Base-by-base conservation (phyloP, 2,797 vertebrate genomes). In the Spondyliosoma cantharus region DNA sequence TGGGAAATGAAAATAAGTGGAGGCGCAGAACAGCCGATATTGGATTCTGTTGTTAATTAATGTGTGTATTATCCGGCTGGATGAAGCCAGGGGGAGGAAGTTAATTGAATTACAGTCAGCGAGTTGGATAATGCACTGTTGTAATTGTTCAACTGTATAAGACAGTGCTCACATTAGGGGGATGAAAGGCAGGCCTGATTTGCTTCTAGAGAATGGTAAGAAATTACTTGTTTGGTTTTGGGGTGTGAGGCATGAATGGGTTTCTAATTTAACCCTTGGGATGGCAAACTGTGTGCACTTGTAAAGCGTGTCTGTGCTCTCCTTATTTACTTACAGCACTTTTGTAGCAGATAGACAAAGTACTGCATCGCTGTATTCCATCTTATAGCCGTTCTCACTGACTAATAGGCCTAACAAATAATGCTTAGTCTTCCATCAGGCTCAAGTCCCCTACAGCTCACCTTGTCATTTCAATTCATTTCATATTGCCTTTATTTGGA, bases 1-100 rank as follows among this genome's bases (percentile, higher is more conserved):
- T 89, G 83, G 82, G 79, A 92, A 94, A 93, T 92, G 90, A 92
- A 94, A 94, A 93, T 93, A 93, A 94, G 91, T 91, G 88, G 89
- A 92, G 86, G 90, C 87, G 71, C 92, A 87, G 90, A 92, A 88
- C 88, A 90, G 86, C 84, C 85, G 80, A 95, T 94, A 94, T 94
- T 94, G 93, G 94, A 95, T 95, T 92, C 90, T 77, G 90, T 86
- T 92, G 91, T 92, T 94, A 95, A 95, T 95, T 94, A 95, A 94
- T 92, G 90, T 93, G 89, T 91, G 90, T 93, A 93, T 93, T 92
- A 94, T 94, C 91, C 86, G 91, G 83, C 83, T 87, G 89, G 90
- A 91, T 93, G 89, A 88, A 90, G 91, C 92, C 91, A 15, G 81
- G 83, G 91, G 91, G 91, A 84, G 90, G 84, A 71, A 90, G 91